These are phyloP conservation scores for Temnothorax unifasciatus DNA, from an alignment of 2,888 invertebrate species.

Conservation along the genomic window DNA sequence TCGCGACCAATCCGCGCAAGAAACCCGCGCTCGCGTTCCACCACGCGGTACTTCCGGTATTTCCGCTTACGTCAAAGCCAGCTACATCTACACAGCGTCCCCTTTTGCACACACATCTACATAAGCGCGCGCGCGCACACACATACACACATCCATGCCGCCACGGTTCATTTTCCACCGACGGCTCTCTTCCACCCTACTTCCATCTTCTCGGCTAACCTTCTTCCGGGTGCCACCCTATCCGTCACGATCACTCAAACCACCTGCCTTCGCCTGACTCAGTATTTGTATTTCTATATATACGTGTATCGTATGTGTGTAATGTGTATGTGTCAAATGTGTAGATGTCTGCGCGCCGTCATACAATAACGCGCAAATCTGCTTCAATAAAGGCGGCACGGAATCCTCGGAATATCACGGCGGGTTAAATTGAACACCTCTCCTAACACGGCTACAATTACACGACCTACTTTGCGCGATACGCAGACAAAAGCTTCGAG, in stretches of 20 bases:
- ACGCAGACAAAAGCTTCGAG: not conserved
- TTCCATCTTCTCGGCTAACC: conserved; percentile 43
- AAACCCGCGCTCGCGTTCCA: conserved; percentile 46
- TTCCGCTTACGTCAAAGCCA: conserved; percentile 64
- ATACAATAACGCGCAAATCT: conserved; percentile 45
- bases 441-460: conserved; percentile 18
- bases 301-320: not conserved
- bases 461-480: conserved; percentile 13
- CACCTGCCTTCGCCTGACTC: conserved; percentile 31
- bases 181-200: conserved; percentile 44
- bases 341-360: not conserved
- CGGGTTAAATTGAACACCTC: conserved; percentile 40
- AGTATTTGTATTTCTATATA: not conserved
- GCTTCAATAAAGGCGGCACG: conserved; percentile 41
- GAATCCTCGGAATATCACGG: conserved; percentile 30
- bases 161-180: conserved; percentile 46
- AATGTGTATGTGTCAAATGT: not conserved
- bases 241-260: conserved; percentile 44
- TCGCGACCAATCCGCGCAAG: conserved; percentile 37
- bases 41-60: conserved; percentile 59
- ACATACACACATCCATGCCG: not conserved
- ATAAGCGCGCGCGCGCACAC: not conserved
- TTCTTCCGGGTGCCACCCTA: conserved; percentile 54
- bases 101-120: not conserved
- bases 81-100: conserved; percentile 31